A percentile compares a stretch with the other conserved stretches of the same genome.
These are phyloP conservation scores for Coptodon rendalli DNA, from an alignment of 2,113 vertebrate genomes.

Conservation along the genomic window DNA sequence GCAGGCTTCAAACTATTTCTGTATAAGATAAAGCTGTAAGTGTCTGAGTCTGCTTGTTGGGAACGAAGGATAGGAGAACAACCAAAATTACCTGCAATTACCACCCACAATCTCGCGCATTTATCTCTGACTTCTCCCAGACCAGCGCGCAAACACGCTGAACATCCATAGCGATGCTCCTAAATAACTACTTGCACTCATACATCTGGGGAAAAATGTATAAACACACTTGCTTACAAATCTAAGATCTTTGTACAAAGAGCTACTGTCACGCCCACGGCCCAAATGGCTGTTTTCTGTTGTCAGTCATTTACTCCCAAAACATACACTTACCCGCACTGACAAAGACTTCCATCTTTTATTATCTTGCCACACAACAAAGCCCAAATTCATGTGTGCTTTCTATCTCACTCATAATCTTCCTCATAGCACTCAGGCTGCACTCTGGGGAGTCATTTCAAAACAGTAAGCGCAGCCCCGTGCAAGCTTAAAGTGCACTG, in stretches of 20 bases:
- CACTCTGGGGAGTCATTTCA: constrained; percentile 56
- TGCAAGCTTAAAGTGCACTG: constrained; percentile 19
- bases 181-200: constrained; percentile 24
- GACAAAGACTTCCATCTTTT: constrained; percentile 57
- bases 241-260: constrained; percentile 31
- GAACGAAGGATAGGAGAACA: constrained; percentile 8
- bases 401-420: constrained; percentile 63
- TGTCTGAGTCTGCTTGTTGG: constrained; percentile 8
- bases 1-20: background rate
- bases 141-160: background rate
- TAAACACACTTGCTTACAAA: constrained; percentile 39
- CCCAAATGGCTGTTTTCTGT: constrained; percentile 63
- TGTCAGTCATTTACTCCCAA: constrained; percentile 58
- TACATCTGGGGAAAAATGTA: constrained; percentile 16
- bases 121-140: constrained; percentile 24
- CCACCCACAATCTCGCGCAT: constrained; percentile 32
- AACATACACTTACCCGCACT: constrained; percentile 58
- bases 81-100: constrained; percentile 62
- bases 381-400: constrained; percentile 59
- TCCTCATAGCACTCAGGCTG: constrained; percentile 52
- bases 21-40: background rate
- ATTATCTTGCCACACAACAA: constrained; percentile 59
- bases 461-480: constrained; percentile 35
- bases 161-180: constrained; percentile 4
- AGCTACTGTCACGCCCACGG: constrained; percentile 34